Evolutionary conservation across 2,888 invertebrate species (phyloP).

Genomic region (Quadroppia sp.): DNA sequence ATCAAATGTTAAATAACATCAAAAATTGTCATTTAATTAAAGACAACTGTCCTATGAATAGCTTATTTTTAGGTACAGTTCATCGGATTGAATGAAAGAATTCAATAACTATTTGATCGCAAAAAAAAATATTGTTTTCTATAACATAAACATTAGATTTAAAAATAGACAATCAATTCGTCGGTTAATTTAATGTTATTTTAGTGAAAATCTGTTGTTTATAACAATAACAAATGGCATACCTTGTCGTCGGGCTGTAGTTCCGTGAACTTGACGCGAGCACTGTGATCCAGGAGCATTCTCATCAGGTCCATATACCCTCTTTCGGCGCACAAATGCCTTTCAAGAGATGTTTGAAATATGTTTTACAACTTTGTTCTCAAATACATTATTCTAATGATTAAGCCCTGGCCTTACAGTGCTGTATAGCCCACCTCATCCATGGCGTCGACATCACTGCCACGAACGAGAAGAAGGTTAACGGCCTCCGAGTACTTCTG

Average conservation of each 20-base stretch:
- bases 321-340: constrained; percentile 70
- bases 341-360: neutral
- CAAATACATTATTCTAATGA: neutral
- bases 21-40: no score
- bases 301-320: constrained; percentile 54
- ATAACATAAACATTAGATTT: no score
- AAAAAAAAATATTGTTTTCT: no score
- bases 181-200: no score
- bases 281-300: constrained; percentile 69
- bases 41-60: no score
- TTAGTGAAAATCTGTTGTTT: constrained; percentile 17
- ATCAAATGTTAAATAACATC: no score
- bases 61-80: no score
- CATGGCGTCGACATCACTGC: constrained; percentile 73
- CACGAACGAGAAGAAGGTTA: constrained; percentile 70
- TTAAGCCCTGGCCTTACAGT: constrained; percentile 52
- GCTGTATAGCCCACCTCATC: constrained; percentile 90
- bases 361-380: neutral
- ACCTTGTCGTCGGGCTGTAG: constrained; percentile 44
- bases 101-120: no score
- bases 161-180: no score
- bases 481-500: constrained; percentile 71
- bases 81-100: no score
- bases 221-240: neutral
- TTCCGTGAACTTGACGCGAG: constrained; percentile 67